Evolutionary conservation across 2,113 vertebrate species (phyloP).

Genomic region (Misgurnus anguillicaudatus): DNA sequence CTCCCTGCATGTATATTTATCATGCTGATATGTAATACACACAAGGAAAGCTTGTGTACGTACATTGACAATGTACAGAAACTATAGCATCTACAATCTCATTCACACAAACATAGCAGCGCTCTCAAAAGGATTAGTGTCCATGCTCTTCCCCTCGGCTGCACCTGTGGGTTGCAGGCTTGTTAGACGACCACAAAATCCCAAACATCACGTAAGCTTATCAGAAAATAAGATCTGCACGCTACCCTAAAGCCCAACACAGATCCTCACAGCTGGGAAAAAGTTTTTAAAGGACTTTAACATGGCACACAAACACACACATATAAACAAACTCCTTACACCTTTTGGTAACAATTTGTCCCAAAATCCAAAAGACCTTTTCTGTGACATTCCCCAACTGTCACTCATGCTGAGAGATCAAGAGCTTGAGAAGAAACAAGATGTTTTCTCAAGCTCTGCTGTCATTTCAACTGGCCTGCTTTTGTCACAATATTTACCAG

Average conservation of each 20-base stretch:
- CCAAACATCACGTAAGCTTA: constrained; percentile 52
- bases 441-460: background rate
- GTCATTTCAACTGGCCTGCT: no score
- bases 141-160: constrained; percentile 48
- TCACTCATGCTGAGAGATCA: background rate
- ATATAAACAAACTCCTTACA: constrained; percentile 24
- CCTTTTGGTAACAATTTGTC: constrained; percentile 20
- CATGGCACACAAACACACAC: constrained; percentile 27
- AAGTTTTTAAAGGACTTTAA: constrained; percentile 53
- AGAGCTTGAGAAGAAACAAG: background rate
- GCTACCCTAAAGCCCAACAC: constrained; percentile 46
- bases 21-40: no score
- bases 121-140: constrained; percentile 49
- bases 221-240: constrained; percentile 61
- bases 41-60: no score
- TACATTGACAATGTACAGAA: background rate
- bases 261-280: constrained; percentile 42
- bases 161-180: constrained; percentile 46
- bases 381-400: background rate
- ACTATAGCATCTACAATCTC: constrained; percentile 56
- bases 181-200: constrained; percentile 48
- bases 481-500: no score
- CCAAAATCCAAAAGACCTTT: constrained; percentile 26
- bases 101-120: constrained; percentile 40
- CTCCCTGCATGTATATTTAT: background rate